Conservation (phyloP, 1,140 invertebrate species). For the Condylostylus longicornis region DNA sequence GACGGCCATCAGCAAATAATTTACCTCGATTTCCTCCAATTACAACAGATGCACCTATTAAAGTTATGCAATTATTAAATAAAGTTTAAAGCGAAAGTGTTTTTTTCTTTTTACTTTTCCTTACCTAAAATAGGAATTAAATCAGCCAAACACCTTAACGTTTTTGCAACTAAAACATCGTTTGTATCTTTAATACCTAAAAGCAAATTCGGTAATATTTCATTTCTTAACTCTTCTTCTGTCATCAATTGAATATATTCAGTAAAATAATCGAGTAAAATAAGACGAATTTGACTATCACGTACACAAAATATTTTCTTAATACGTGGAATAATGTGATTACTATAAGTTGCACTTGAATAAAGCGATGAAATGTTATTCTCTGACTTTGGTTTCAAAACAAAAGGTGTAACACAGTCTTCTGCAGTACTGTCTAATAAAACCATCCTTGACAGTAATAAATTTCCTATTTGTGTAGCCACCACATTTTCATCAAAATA, state of each 20-base stretch:
- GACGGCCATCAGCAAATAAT: constrained; percentile 68
- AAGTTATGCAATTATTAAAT: too few relatives aligned
- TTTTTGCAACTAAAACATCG: constrained; percentile 61
- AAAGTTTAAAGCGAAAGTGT: too few relatives aligned
- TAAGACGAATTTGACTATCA: constrained; percentile 54
- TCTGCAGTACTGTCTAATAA: constrained; percentile 63
- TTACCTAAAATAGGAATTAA: constrained; percentile 67
- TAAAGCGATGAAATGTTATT: constrained; percentile 38
- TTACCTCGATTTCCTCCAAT: constrained; percentile 64
- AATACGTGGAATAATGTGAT: constrained; percentile 53
- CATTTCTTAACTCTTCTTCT: constrained; percentile 48
- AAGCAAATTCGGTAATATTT: constrained; percentile 60
- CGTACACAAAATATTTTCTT: constrained; percentile 61
- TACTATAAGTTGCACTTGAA: constrained; percentile 45
- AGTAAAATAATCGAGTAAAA: constrained; percentile 55
- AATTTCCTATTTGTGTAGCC: constrained; percentile 55
- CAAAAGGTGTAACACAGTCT: constrained; percentile 52
- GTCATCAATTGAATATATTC: constrained; percentile 53
- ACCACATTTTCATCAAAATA: constrained; percentile 60
- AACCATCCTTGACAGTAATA: constrained; percentile 66
- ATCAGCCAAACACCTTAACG: constrained; percentile 60
- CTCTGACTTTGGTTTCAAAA: constrained; percentile 52
- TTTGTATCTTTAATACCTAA: constrained; percentile 69
- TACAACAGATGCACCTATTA: constrained; percentile 52
- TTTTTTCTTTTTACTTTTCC: too few relatives aligned